phyloP scores from a whole-genome alignment of 1,140 invertebrate genomes.

The Drosophila mauritiana region DNA sequence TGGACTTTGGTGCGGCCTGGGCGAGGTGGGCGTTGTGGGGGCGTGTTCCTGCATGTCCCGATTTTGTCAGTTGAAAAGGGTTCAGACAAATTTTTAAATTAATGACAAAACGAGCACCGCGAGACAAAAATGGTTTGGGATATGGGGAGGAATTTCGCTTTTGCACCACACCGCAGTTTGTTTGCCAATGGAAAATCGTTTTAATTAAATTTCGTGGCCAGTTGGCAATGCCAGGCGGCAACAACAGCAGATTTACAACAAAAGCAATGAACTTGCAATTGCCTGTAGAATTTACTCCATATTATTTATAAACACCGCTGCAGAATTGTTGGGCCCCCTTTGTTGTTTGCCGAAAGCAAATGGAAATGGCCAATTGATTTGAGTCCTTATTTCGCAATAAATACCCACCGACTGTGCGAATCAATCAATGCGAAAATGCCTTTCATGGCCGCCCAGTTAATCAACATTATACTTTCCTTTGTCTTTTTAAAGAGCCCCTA shows the following conservation, averaged over 20 bases:
- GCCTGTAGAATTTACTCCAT: conserved; percentile 19
- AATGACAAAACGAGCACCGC: conserved; percentile 68
- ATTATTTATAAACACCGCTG: conserved; percentile 40
- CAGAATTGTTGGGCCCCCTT: not conserved
- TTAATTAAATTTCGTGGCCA: conserved; percentile 53
- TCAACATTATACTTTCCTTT: conserved; percentile 2
- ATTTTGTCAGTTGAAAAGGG: conserved; percentile 79
- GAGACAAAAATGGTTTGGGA: conserved; percentile 33
- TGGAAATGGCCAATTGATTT: conserved; percentile 30
- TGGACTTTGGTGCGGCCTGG: conserved; percentile 7
- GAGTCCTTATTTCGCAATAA: conserved; percentile 19
- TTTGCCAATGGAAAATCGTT: conserved; percentile 56
- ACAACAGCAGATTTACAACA: conserved; percentile 1
- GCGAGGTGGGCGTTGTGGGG: conserved; percentile 7
- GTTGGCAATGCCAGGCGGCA: conserved; percentile 11
- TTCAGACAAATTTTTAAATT: conserved; percentile 75
- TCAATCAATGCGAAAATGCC: not conserved
- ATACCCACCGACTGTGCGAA: conserved; percentile 5
- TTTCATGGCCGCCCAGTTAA: conserved; percentile 1
- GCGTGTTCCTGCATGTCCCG: conserved; percentile 25
- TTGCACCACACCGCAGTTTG: conserved; percentile 32
- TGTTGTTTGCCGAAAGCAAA: conserved; percentile 10
- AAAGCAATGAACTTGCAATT: conserved; percentile 24
- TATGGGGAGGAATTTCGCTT: conserved; percentile 51
- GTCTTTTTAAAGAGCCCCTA: conserved; percentile 2